Percentiles rank a stretch among this genome's conserved stretches.
Conservation (phyloP, 2,888 invertebrate genomes). For the Stramonita haemastoma region DNA sequence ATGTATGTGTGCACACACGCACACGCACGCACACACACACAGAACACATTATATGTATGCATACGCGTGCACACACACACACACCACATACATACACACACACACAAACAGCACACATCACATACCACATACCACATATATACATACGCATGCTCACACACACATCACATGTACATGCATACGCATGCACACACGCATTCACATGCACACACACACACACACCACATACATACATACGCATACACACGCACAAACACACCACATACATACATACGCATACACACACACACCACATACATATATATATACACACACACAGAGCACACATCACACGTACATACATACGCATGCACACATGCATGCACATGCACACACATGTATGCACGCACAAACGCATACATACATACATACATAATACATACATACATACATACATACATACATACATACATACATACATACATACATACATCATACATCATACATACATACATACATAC, state of each 20-base stretch:
- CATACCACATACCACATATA: too few relatives aligned
- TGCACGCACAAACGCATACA: background rate
- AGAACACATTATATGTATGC: too few relatives aligned
- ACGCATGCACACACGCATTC: too few relatives aligned
- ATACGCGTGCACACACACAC: too few relatives aligned
- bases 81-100: too few relatives aligned
- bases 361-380: background rate
- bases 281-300: background rate
- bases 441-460: background rate
- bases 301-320: background rate
- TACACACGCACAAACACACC: background rate
- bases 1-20: background rate
- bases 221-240: background rate
- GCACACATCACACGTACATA: background rate
- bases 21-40: background rate
- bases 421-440: too few relatives aligned
- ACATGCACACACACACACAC: too few relatives aligned
- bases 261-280: background rate
- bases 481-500: constrained; percentile 5
- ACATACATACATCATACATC: constrained; percentile 1
- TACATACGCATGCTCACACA: too few relatives aligned
- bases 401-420: background rate
- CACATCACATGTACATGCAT: too few relatives aligned
- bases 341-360: background rate
- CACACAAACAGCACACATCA: too few relatives aligned